Evolutionary conservation across 2,113 vertebrate species (phyloP).

Genomic region (Solea solea): DNA sequence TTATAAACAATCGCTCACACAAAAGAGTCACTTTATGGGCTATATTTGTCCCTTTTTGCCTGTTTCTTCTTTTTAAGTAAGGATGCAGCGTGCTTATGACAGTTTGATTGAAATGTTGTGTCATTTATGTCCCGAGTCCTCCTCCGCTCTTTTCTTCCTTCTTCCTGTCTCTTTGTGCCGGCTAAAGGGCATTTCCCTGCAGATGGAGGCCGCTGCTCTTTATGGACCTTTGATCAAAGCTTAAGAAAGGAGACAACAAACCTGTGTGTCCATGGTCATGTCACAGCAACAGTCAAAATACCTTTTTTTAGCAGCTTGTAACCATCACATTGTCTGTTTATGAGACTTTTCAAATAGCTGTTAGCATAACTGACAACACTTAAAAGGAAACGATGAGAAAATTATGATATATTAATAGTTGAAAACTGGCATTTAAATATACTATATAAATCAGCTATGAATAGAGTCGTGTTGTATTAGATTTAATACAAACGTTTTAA

Average conservation of each 20-base stretch:
- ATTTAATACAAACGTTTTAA: too few species aligned
- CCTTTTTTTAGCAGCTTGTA: constrained; percentile 11
- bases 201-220: constrained; percentile 60
- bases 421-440: too few species aligned
- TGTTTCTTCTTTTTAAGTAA: constrained; percentile 26
- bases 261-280: constrained; percentile 57
- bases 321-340: neutral
- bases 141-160: constrained; percentile 52
- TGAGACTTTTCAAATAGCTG: neutral
- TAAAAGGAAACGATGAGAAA: neutral
- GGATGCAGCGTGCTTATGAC: constrained; percentile 48
- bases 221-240: constrained; percentile 68
- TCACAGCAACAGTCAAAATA: constrained; percentile 60
- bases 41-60: constrained; percentile 38
- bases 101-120: constrained; percentile 74
- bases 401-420: too few species aligned
- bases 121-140: constrained; percentile 47
- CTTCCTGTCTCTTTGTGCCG: constrained; percentile 70
- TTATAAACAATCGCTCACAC: constrained; percentile 29
- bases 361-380: neutral
- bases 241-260: constrained; percentile 34
- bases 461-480: too few species aligned
- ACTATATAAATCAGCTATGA: too few species aligned
- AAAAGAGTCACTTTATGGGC: constrained; percentile 17
- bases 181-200: constrained; percentile 65